Percentiles rank a stretch among this genome's conserved stretches.
These are phyloP conservation scores for Lithodes maja DNA, from an alignment of 2,888 invertebrate species.

Conservation along the genomic window DNA sequence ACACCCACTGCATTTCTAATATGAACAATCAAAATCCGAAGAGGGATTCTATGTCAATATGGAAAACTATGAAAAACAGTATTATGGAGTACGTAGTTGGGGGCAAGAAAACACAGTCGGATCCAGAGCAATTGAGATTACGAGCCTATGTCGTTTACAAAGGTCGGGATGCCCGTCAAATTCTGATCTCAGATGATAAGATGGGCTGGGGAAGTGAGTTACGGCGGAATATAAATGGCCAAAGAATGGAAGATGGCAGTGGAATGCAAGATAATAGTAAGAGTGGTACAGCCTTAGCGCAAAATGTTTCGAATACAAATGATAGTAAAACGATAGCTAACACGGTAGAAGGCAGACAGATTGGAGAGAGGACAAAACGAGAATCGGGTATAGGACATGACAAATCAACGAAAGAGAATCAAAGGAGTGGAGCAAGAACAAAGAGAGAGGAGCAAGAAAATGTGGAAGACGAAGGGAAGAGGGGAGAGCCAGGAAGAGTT, in stretches of 20 bases:
- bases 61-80: neutral
- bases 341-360: neutral
- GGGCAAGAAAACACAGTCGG: neutral
- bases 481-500: neutral
- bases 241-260: neutral
- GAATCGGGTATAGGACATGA: neutral
- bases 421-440: neutral
- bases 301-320: neutral
- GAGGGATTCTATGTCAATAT: too few species aligned
- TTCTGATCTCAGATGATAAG: neutral
- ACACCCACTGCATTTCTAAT: slow-evolving; percentile 5
- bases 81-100: slow-evolving; percentile 37
- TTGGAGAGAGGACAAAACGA: too few species aligned
- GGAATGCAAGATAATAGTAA: neutral
- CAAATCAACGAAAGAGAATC: neutral
- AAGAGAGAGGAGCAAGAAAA: neutral
- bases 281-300: neutral
- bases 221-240: neutral
- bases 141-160: neutral
- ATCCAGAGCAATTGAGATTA: slow-evolving; percentile 41
- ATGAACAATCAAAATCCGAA: neutral
- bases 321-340: neutral
- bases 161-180: neutral
- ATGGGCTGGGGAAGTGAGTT: neutral
- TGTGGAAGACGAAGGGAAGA: neutral